Base-by-base conservation (phyloP, 2,797 vertebrate genomes). In the Neopelma chrysocephalum region DNA sequence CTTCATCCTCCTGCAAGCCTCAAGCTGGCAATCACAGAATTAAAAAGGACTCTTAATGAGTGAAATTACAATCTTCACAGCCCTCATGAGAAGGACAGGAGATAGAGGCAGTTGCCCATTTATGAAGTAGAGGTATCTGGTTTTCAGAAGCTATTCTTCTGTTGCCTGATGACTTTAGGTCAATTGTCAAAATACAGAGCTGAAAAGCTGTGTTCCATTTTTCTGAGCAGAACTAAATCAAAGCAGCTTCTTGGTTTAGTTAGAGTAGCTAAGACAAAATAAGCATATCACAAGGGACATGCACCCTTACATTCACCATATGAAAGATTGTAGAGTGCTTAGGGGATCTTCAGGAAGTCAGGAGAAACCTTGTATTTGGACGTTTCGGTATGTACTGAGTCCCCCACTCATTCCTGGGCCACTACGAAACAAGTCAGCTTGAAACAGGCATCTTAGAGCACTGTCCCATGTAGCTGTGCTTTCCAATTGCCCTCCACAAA, bases 371-470 rank as follows among this genome's bases (percentile, higher is more conserved):
- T 36, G 21, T 51, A 13, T 80, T 80, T 56, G 16, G 34, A n/a
- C 0, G 0, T 9, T 78, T 75, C 25, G 29, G 10, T 75, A 22
- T 16, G 16, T 50, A 10, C 31, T 5, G 6, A 58, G 15, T 26
- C 25, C 6, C 26, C 15, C 0, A 0, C 21, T 87, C 0, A 1
- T 64, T 93, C 17, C 20, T 79, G 68, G 14, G 40, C 64, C 62
- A 6, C 54, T 40, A 42, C 7, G 10, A 40, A 60, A 27, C 20
- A 57, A 68, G 21, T 58, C 34, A 38, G 12, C 47, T 57, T 70
- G 22, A 66, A 71, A 43, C 4, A 13, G 16, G 65, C 73, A 11
- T 50, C 5, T 32, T 10, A 21, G 43, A 56, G 36, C 53, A 9
- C 45, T n/a, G 20, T 60, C 45, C 31, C 25, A 0, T 20, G 62